Base-by-base conservation (phyloP, 1,140 invertebrate genomes). In the Psilanteris sp. region DNA sequence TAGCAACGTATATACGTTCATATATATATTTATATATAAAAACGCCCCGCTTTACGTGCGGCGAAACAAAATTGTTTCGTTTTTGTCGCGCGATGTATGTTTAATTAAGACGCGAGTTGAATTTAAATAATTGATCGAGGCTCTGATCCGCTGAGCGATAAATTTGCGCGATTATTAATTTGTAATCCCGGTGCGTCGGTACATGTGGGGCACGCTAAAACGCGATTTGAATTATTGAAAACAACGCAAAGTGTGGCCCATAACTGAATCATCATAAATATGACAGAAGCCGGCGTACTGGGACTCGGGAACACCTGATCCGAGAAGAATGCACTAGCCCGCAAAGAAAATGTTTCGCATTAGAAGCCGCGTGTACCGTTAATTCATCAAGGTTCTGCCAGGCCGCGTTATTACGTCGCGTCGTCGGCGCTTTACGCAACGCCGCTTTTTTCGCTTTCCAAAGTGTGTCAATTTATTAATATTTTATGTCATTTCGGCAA, bases 341-440 rank as follows among this genome's bases (percentile, higher is more conserved):
- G 29, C 46, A 9, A 55, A 46, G 57, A 43, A 59, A 39, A n/a
- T 48, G 5, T 44, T 57, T 64, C 70, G 59, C 37, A 26, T 66
- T 74, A 52, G 44, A 66, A 74, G 37, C 43, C 48, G 48, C 59
- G 39, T 57, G 59, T 67, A 67, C 71, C 61, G 71, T 67, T 74
- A 67, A 67, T 67, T 74, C 55, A 67, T 74, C 71, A 74, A 74
- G 71, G 71, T 54, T 48, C 52, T n/a, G n/a, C n/a, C n/a, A n/a
- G n/a, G n/a, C n/a, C 10, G 36, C 14, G 50, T 29, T 6, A 62
- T 62, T 67, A 55, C 71, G 54, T 48, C 31, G 37, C 27, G 26
- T 39, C 7, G 20, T 41, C 50, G 6, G 15, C 59, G 27, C 22
- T 54, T 46, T 54, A 46, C 39, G 29, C 59, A 52, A 50, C 46